phyloP scores from a whole-genome alignment of 2,888 invertebrate genomes.

The Plusia festucae region DNA sequence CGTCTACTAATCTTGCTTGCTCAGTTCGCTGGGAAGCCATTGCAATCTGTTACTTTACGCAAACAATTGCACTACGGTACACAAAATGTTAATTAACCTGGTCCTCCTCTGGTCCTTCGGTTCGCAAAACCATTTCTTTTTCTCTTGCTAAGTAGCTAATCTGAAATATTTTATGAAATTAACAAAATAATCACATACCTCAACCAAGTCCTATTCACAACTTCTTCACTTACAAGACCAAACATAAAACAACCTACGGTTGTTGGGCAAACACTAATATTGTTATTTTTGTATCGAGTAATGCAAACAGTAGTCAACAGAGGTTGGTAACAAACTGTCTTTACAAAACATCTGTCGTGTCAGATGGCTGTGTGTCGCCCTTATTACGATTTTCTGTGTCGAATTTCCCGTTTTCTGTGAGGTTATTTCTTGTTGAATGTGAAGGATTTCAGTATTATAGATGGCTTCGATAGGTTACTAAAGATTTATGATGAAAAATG shows the following conservation, averaged over 20 bases:
- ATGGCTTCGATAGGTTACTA: constrained; percentile 11
- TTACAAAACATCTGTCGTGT: constrained; percentile 9
- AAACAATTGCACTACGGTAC: constrained; percentile 5
- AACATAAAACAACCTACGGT: constrained; percentile 48
- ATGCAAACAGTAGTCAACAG: constrained; percentile 40
- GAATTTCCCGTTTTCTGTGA: constrained; percentile 16
- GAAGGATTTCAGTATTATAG: constrained; percentile 3
- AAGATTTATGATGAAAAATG: background rate
- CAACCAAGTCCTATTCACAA: background rate
- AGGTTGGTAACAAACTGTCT: constrained; percentile 25
- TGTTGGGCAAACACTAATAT: constrained; percentile 60
- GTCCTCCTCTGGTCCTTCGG: constrained; percentile 1
- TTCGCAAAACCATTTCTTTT: background rate
- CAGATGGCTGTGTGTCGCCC: constrained; percentile 11
- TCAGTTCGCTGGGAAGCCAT: constrained; percentile 6
- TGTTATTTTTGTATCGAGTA: constrained; percentile 55
- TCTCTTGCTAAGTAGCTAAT: background rate
- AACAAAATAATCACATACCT: background rate
- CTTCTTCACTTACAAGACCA: constrained; percentile 9
- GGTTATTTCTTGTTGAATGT: constrained; percentile 8
- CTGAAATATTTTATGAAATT: background rate
- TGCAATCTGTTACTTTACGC: constrained; percentile 3
- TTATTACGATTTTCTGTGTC: constrained; percentile 21
- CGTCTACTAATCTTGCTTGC: background rate
- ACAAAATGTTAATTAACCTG: constrained; percentile 7